Percentiles rank a stretch among this genome's conserved stretches.
Evolutionary conservation across 1,140 invertebrate species (phyloP).

Genomic region (Microplitis mediator): DNA sequence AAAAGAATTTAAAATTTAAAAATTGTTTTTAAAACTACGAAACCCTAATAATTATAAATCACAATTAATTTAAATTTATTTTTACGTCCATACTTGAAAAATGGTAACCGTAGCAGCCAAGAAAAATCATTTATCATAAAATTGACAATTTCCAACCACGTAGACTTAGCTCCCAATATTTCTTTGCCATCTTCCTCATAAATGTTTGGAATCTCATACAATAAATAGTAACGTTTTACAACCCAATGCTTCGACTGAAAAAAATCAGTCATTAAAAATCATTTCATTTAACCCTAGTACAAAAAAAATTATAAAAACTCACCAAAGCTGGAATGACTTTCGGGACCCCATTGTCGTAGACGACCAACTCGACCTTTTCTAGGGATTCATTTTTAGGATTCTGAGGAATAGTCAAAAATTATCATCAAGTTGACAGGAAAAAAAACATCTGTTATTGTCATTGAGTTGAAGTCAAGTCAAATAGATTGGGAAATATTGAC

Average conservation of each 20-base stretch:
- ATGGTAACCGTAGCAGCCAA: slow-evolving; percentile 64
- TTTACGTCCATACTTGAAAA: slow-evolving; percentile 54
- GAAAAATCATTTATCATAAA: slow-evolving; percentile 66
- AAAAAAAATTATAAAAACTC: not conserved
- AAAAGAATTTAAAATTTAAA: no score
- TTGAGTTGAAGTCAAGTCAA: no score
- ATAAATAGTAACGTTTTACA: slow-evolving; percentile 50
- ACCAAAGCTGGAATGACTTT: slow-evolving; percentile 49
- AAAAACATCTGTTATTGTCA: no score
- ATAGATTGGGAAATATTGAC: no score
- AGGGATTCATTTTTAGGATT: slow-evolving; percentile 48
- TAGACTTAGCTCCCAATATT: slow-evolving; percentile 61
- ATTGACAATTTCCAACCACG: slow-evolving; percentile 65
- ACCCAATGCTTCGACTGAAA: slow-evolving; percentile 53
- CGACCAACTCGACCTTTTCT: slow-evolving; percentile 43
- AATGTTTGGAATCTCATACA: slow-evolving; percentile 51
- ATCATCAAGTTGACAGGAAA: no score
- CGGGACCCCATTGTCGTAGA: slow-evolving; percentile 42
- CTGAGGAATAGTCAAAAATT: no score
- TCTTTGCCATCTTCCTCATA: slow-evolving; percentile 46
- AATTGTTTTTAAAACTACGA: no score
- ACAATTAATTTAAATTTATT: not conserved
- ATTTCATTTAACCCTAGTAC: slow-evolving; percentile 10
- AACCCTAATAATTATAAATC: no score
- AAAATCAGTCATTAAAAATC: slow-evolving; percentile 16